Conservation (phyloP, 1,140 invertebrate species). For the Aporrectodea caliginosa region DNA sequence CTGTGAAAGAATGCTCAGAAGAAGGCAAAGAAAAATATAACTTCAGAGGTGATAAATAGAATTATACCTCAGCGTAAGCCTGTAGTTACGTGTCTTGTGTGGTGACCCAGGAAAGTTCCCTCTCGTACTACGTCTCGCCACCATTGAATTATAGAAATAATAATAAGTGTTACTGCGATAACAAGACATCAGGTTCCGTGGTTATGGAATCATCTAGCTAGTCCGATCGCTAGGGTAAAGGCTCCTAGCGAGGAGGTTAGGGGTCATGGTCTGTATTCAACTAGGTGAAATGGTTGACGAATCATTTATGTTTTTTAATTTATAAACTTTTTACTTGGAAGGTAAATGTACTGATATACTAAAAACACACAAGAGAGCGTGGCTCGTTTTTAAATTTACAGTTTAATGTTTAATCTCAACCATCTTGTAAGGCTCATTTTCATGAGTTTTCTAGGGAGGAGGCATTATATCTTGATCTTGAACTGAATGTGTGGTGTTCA, state of each 20-base stretch:
- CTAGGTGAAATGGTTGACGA: constrained; percentile 42
- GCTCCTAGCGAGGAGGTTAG: constrained; percentile 65
- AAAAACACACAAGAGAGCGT: constrained; percentile 5
- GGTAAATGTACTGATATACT: constrained; percentile 13
- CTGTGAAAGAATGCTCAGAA: constrained; percentile 67
- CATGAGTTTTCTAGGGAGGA: constrained; percentile 32
- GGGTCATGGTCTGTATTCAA: constrained; percentile 38
- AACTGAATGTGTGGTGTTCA: background rate
- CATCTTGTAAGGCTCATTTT: constrained; percentile 33
- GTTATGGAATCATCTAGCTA: constrained; percentile 60
- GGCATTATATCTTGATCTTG: constrained; percentile 18
- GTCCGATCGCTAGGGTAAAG: constrained; percentile 60
- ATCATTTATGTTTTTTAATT: constrained; percentile 34
- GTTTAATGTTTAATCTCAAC: constrained; percentile 29
- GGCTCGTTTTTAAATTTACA: constrained; percentile 31
- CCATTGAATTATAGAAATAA: constrained; percentile 62
- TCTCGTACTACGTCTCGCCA: constrained; percentile 60
- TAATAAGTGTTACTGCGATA: constrained; percentile 51
- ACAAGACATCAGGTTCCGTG: background rate
- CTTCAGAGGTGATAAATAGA: constrained; percentile 64
- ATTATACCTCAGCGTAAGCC: constrained; percentile 63
- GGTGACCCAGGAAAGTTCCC: constrained; percentile 57
- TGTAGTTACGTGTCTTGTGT: constrained; percentile 50
- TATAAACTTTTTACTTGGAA: constrained; percentile 28
- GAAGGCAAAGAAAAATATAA: constrained; percentile 64